These are phyloP conservation scores for Drosophila fungiperda DNA, from an alignment of 2,888 invertebrate genomes.

Conservation along the genomic window DNA sequence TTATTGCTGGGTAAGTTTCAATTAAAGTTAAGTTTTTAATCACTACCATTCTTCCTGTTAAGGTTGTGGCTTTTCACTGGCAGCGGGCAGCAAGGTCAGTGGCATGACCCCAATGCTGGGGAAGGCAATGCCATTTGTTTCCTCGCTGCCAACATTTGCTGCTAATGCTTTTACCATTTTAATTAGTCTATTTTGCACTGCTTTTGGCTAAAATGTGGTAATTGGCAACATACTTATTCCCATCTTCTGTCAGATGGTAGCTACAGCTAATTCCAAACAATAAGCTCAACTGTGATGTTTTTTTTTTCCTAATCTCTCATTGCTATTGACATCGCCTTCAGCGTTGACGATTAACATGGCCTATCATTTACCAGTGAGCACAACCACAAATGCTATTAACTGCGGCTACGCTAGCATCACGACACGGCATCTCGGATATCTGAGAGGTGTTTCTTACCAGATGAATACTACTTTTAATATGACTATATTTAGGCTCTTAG, in stretches of 20 bases:
- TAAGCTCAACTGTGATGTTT: neutral
- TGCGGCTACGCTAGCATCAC: slow-evolving; percentile 91
- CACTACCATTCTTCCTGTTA: neutral
- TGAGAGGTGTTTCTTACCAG: neutral
- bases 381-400: slow-evolving; percentile 97
- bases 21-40: neutral
- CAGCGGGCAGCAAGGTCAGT: slow-evolving; percentile 92
- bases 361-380: slow-evolving; percentile 96
- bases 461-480: neutral
- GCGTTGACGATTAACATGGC: slow-evolving; percentile 94
- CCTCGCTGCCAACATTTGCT: slow-evolving; percentile 86
- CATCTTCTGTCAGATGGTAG: slow-evolving; percentile 90
- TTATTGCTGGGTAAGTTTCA: slow-evolving; percentile 89
- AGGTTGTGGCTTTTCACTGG: slow-evolving; percentile 95
- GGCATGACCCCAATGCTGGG: slow-evolving; percentile 92
- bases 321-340: slow-evolving; percentile 94
- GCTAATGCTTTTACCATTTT: slow-evolving; percentile 89
- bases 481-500: slow-evolving; percentile 42
- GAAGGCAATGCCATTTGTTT: slow-evolving; percentile 88
- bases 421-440: slow-evolving; percentile 90
- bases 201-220: slow-evolving; percentile 92
- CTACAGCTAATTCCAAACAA: neutral
- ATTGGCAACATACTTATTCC: slow-evolving; percentile 94
- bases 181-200: slow-evolving; percentile 91
- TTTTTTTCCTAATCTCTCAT: slow-evolving; percentile 81